Conservation (phyloP, 1,140 invertebrate species). For the Heterodera schachtii region DNA sequence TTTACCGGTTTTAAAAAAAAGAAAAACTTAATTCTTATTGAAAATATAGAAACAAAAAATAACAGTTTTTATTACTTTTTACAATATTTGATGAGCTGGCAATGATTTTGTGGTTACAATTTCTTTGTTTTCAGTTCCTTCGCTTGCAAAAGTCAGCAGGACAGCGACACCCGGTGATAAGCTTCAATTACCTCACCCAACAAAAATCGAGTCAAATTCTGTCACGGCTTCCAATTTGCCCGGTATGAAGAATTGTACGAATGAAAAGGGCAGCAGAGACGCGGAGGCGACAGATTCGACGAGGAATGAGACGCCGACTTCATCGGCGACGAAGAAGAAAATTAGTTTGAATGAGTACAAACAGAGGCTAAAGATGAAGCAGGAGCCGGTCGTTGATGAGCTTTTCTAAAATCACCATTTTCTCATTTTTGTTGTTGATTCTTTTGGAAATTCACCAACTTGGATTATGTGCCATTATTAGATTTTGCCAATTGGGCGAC, state of each 20-base stretch:
- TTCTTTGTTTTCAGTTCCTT: not conserved
- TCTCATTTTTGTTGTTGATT: constrained; percentile 1
- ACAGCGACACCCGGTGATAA: not conserved
- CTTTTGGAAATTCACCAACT: constrained; percentile 1
- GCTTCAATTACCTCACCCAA: not conserved
- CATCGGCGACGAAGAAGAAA: not conserved
- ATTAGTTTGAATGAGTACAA: not conserved
- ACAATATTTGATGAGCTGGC: no score
- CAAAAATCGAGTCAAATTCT: not conserved
- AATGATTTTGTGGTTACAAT: no score
- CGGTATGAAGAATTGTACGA: not conserved
- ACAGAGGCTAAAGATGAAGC: not conserved
- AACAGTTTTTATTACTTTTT: no score
- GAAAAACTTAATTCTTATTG: no score
- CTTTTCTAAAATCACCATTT: not conserved
- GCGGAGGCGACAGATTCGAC: not conserved
- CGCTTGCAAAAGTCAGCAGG: not conserved
- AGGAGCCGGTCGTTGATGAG: not conserved
- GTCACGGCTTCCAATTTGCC: not conserved
- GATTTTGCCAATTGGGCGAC: not conserved
- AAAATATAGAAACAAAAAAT: no score
- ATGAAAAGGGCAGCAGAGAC: not conserved
- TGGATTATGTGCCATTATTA: not conserved
- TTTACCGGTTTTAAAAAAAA: no score
- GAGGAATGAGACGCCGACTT: not conserved